These are phyloP conservation scores for Lucilia sericata DNA, from an alignment of 1,140 invertebrate species.

Conservation along the genomic window DNA sequence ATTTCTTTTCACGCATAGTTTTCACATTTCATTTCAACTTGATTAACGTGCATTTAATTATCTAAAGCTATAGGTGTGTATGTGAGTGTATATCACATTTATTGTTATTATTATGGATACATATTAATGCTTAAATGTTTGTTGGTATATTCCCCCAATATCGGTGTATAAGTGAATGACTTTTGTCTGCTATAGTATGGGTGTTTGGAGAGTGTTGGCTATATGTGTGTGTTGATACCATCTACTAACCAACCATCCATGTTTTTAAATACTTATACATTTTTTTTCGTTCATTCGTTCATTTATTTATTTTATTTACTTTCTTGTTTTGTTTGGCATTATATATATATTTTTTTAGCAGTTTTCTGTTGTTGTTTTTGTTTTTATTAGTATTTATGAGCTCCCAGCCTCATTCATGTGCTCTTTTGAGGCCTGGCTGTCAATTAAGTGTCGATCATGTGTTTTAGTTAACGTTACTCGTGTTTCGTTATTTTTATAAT, in stretches of 20 bases:
- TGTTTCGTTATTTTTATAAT: not conserved
- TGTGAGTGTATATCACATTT: not conserved
- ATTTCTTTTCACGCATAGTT: slow-evolving; percentile 41
- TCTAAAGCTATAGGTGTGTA: not conserved
- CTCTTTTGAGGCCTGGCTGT: slow-evolving; percentile 22
- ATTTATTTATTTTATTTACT: slow-evolving; percentile 13
- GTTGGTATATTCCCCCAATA: not conserved
- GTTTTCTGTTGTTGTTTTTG: not conserved
- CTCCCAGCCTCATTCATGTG: slow-evolving; percentile 28
- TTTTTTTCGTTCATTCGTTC: not conserved
- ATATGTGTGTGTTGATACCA: not conserved
- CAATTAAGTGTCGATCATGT: slow-evolving; percentile 29
- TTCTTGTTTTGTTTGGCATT: slow-evolving; percentile 20
- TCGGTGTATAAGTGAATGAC: not conserved
- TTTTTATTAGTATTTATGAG: not conserved
- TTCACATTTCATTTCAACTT: slow-evolving; percentile 40
- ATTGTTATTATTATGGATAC: not conserved
- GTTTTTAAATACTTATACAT: not conserved
- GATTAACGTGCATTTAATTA: slow-evolving; percentile 43
- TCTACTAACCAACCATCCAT: not conserved
- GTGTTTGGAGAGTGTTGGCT: not conserved
- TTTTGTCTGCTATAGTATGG: not conserved
- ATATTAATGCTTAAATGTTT: not conserved
- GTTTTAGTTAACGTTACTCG: slow-evolving; percentile 15
- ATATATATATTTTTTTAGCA: not conserved